Conservation (phyloP, 2,888 invertebrate species). For the Chrysomela aeneicollis region DNA sequence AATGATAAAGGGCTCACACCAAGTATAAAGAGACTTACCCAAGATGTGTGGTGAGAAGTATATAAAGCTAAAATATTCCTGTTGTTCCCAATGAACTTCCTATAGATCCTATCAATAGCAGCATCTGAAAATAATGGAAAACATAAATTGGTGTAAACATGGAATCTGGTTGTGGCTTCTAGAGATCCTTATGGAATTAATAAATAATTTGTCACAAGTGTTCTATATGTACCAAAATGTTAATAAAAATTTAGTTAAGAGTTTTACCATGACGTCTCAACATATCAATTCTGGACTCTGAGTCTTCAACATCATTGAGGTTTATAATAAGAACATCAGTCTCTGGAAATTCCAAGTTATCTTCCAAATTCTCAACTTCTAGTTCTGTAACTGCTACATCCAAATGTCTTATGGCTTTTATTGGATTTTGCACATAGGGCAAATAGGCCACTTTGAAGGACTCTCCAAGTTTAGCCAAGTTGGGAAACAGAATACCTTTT, state of each 20-base stretch:
- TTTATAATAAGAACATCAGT: constrained; percentile 66
- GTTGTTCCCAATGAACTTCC: constrained; percentile 61
- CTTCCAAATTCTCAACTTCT: constrained; percentile 49
- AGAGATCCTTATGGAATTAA: no score
- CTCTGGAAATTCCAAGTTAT: constrained; percentile 55
- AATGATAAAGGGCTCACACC: no score
- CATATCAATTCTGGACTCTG: constrained; percentile 65
- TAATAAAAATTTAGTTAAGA: no score
- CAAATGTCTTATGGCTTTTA: constrained; percentile 65
- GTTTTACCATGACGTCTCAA: constrained; percentile 68
- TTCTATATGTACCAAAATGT: no score
- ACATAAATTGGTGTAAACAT: not conserved
- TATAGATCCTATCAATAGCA: constrained; percentile 66
- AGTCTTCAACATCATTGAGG: constrained; percentile 67
- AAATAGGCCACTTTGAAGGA: constrained; percentile 63
- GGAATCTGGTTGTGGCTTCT: no score
- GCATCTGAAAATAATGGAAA: constrained; percentile 55
- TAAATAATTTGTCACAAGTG: no score
- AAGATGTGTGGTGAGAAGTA: constrained; percentile 67
- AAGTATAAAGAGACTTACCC: constrained; percentile 56
- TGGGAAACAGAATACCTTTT: constrained; percentile 58
- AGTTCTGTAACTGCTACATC: constrained; percentile 54
- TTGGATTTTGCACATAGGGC: constrained; percentile 69
- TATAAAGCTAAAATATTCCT: constrained; percentile 66
- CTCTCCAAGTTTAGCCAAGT: constrained; percentile 57